Evolutionary conservation across 1,140 invertebrate species (phyloP).

Genomic region (Tetranychus cinnabarinus): DNA sequence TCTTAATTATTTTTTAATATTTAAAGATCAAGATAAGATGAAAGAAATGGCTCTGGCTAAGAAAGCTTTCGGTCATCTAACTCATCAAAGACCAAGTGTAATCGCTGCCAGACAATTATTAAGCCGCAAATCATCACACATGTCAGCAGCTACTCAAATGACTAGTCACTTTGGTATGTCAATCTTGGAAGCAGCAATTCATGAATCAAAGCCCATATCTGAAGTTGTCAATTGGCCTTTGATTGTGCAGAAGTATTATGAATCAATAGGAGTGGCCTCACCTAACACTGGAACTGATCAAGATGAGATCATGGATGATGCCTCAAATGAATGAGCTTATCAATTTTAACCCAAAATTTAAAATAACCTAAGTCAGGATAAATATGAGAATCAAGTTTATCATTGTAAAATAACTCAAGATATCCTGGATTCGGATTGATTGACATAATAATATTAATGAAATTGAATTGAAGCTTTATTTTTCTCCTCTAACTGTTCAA

Average conservation of each 20-base stretch:
- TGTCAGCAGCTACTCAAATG: neutral
- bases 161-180: constrained; percentile 3
- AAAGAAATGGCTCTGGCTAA: neutral
- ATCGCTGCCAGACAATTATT: constrained; percentile 5
- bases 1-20: neutral
- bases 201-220: constrained; percentile 11
- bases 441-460: too few relatives aligned
- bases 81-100: constrained; percentile 2
- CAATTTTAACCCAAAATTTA: too few relatives aligned
- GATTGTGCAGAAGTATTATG: constrained; percentile 15
- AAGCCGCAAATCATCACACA: neutral
- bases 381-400: too few relatives aligned
- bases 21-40: neutral
- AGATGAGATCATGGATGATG: neutral
- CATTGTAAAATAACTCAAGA: too few relatives aligned
- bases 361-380: too few relatives aligned
- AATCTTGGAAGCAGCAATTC: constrained; percentile 3
- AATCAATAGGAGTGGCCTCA: constrained; percentile 10
- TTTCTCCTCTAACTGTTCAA: too few relatives aligned
- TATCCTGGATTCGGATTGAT: too few relatives aligned
- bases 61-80: constrained; percentile 2
- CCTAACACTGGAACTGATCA: neutral
- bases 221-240: constrained; percentile 16
- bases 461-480: too few relatives aligned
- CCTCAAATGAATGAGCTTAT: neutral